Percentiles rank a stretch among this genome's conserved stretches.
Conservation (phyloP, 2,113 vertebrate genomes). For the Grantiella picta region DNA sequence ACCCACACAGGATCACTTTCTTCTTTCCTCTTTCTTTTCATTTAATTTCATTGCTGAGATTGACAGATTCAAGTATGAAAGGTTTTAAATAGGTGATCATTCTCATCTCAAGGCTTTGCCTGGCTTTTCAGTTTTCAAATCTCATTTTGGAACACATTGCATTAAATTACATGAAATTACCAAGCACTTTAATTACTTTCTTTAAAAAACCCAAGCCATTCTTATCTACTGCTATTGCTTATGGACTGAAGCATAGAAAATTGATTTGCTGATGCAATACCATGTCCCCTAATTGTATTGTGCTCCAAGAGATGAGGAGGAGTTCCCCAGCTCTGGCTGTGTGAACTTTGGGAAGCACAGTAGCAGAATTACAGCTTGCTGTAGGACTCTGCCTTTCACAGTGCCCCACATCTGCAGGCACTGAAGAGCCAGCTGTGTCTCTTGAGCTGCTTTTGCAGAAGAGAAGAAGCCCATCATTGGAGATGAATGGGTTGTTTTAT, state of each 20-base stretch:
- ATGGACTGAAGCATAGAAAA: neutral
- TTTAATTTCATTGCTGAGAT: conserved; percentile 24
- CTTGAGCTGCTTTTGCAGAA: neutral
- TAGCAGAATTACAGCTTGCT: neutral
- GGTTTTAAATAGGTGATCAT: conserved; percentile 17
- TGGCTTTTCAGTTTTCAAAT: conserved; percentile 27
- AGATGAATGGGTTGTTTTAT: neutral
- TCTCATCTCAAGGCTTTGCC: conserved; percentile 7
- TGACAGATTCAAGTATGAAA: conserved; percentile 21
- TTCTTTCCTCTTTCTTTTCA: neutral
- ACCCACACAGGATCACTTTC: conserved; percentile 31
- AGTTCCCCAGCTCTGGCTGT: neutral
- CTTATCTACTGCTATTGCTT: neutral
- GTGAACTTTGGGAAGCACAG: neutral
- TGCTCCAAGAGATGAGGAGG: neutral
- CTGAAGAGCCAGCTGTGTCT: neutral
- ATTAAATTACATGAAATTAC: conserved; percentile 26
- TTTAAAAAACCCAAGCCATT: neutral
- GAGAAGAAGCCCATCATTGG: neutral
- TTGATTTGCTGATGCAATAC: neutral
- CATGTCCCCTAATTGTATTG: rapidly evolving
- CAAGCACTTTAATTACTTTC: conserved; percentile 36
- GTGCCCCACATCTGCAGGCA: neutral
- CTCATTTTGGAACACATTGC: conserved; percentile 14
- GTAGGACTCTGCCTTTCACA: neutral